Evolutionary conservation across 2,888 invertebrate genomes (phyloP), one percentile per base, ranked within the genome.

Genomic region (Plusia festucae): DNA sequence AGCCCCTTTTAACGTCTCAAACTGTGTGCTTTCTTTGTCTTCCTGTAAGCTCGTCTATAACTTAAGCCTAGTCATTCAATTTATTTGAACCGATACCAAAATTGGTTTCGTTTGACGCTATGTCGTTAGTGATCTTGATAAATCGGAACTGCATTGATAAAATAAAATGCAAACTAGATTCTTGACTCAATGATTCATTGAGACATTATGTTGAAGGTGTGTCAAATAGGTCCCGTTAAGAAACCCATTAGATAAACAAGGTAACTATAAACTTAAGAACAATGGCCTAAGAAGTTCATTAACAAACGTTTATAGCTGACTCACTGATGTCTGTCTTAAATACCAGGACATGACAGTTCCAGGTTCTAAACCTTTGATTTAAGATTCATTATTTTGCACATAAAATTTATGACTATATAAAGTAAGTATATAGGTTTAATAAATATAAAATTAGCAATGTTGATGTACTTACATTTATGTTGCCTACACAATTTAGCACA

Each of bases 171-270:
- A 5, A 40, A n/a, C n/a, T 40, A n/a, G 40, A 11, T 49, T 49
- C 9, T 13, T 49, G 3, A 20, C 57, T 22, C 11, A 9, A 46
- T 60, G 71, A 67, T 40, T 69, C 46, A 65, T 52, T 30, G 13
- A 44, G n/a, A 16, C 49, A 16, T 54, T 18, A 40, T 15, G 20
- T 53, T 46, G 15, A 53, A 64, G n/a, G 15, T 58, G 62, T 51
- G 51, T 62, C 59, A 32, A 51, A 54, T 27, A 52, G n/a, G 32
- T 65, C 27, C 66, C 61, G 70, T 56, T 70, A 58, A 16, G 53
- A 65, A 56, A 44, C 32, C 64, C 30, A 62, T 73, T 62, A 76
- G 34, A 59, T 68, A 68, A 64, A 70, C 66, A 62, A 62, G 62
- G 52, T 18, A 13, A 44, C 40, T 32, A 59, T 63, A 64, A 67